phyloP scores from a whole-genome alignment of 2,888 invertebrate species.

The Clivina fossor region DNA sequence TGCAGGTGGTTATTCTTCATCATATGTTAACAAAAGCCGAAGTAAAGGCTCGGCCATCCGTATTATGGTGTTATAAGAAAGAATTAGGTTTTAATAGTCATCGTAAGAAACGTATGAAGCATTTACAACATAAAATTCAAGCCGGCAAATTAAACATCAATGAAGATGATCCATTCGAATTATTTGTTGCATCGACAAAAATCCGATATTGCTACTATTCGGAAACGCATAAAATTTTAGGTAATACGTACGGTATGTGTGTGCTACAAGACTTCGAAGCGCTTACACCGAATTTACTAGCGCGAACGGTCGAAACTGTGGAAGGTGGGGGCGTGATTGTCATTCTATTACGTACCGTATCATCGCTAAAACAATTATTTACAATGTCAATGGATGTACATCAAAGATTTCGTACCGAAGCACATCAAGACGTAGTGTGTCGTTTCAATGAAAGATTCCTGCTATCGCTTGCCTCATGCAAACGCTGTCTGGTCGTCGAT shows the following conservation, averaged over 20 bases:
- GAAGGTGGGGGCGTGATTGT: conserved; percentile 96
- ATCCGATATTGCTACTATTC: conserved; percentile 97
- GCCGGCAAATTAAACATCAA: conserved; percentile 86
- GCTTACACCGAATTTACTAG: conserved; percentile 93
- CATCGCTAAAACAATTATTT: conserved; percentile 90
- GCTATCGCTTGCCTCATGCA: conserved; percentile 84
- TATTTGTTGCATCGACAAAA: conserved; percentile 93
- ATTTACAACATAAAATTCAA: conserved; percentile 78
- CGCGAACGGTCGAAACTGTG: conserved; percentile 96
- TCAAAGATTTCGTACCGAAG: conserved; percentile 90
- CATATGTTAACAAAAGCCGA: conserved; percentile 96
- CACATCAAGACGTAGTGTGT: conserved; percentile 86
- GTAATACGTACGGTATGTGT: conserved; percentile 76
- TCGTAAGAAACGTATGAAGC: conserved; percentile 89
- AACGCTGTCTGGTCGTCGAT: conserved; percentile 89
- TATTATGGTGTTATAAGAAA: conserved; percentile 99
- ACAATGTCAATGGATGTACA: conserved; percentile 99
- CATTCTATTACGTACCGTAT: conserved; percentile 80
- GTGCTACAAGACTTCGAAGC: conserved; percentile 88
- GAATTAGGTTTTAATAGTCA: conserved; percentile 67
- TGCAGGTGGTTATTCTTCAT: conserved; percentile 91
- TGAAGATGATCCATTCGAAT: conserved; percentile 95
- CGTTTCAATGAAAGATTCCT: conserved; percentile 97
- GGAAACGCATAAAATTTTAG: conserved; percentile 96
- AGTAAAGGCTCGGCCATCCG: conserved; percentile 88